These are phyloP conservation scores for Gambelia wislizenii DNA, from an alignment of 2,797 vertebrate species.

Conservation along the genomic window DNA sequence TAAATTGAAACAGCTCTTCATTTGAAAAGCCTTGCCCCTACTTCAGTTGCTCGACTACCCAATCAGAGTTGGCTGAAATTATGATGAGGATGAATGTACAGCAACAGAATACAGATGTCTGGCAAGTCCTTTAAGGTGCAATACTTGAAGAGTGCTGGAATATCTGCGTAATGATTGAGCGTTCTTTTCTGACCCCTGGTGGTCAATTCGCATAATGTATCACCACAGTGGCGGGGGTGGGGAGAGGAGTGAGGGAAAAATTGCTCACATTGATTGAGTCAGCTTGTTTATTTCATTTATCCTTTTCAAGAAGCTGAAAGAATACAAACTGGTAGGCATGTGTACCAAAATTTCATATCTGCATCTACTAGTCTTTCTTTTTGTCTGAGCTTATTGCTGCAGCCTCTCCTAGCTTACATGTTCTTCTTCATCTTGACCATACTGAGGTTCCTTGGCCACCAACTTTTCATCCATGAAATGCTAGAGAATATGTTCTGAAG, in stretches of 20 bases:
- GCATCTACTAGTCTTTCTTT: neutral
- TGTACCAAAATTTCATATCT: neutral
- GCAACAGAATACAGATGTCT: neutral
- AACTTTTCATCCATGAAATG: too few relatives aligned
- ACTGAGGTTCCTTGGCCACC: too few relatives aligned
- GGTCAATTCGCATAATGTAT: slow-evolving; percentile 32
- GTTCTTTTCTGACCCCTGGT: slow-evolving; percentile 71
- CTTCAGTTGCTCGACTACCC: neutral
- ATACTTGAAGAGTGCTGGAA: neutral
- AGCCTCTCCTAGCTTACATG: too few relatives aligned
- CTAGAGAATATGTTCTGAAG: too few relatives aligned
- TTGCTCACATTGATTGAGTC: neutral
- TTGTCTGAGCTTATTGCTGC: too few relatives aligned
- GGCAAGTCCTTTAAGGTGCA: neutral
- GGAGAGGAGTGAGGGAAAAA: neutral
- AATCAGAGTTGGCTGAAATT: neutral
- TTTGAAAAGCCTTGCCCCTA: neutral
- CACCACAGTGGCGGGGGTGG: slow-evolving; percentile 26
- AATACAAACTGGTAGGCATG: neutral
- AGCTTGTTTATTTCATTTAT: neutral
- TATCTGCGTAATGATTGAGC: slow-evolving; percentile 21
- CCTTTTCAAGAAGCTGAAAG: slow-evolving; percentile 4
- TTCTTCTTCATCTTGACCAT: too few relatives aligned
- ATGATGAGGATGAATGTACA: neutral
- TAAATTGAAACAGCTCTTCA: too few relatives aligned